Conservation (phyloP, 1,140 invertebrate species). For the Uloborus diversus region DNA sequence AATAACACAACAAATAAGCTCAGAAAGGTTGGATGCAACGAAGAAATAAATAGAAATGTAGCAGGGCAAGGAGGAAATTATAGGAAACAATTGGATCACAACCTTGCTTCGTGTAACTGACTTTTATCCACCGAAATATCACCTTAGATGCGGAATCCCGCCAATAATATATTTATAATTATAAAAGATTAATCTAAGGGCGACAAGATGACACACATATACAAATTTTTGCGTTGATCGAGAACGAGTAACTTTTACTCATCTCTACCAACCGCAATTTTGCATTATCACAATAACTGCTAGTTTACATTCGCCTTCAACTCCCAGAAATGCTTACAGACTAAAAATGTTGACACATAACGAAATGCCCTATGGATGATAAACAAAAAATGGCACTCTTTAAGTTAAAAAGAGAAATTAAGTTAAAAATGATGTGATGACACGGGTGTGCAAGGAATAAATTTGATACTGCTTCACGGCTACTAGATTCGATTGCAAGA, state of each 20-base stretch:
- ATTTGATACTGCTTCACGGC: neutral
- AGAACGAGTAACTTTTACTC: neutral
- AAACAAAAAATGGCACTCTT: neutral
- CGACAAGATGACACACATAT: slow-evolving; percentile 29
- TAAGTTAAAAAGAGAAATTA: neutral
- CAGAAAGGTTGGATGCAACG: slow-evolving; percentile 4
- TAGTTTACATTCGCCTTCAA: neutral
- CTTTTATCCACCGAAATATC: neutral
- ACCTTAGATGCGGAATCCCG: neutral
- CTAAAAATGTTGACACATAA: slow-evolving; percentile 10
- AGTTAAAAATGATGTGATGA: neutral
- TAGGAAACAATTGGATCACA: slow-evolving; percentile 9
- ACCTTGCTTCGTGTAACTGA: slow-evolving; percentile 25
- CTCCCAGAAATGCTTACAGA: slow-evolving; percentile 4
- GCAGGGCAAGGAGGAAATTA: neutral
- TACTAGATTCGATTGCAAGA: slow-evolving; percentile 8
- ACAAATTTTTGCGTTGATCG: slow-evolving; percentile 17
- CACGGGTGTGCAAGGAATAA: neutral
- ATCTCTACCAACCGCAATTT: slow-evolving; percentile 2
- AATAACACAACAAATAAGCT: slow-evolving; percentile 18
- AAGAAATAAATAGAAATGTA: slow-evolving; percentile 9
- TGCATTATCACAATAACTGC: slow-evolving; percentile 5
- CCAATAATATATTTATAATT: slow-evolving; percentile 11
- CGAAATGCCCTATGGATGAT: slow-evolving; percentile 22
- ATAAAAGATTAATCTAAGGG: slow-evolving; percentile 17